phyloP scores from a whole-genome alignment of 2,113 vertebrate species.

The Lepidiolamprologus cunningtoni region DNA sequence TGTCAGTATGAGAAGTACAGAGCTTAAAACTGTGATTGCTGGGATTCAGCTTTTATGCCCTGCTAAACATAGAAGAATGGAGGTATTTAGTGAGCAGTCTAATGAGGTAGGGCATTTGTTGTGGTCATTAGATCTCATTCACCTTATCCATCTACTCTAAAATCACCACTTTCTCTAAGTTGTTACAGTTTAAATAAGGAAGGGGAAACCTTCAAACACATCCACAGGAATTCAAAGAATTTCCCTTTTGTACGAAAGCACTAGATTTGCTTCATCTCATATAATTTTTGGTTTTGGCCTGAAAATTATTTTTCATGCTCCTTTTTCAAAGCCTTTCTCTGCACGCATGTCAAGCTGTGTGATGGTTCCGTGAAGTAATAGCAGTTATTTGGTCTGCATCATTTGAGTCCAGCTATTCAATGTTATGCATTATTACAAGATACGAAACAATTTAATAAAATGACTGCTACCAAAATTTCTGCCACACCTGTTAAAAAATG shows the following conservation, averaged over 20 bases:
- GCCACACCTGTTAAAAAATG: neutral
- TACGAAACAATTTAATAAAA: slow-evolving; percentile 5
- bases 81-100: slow-evolving; percentile 16
- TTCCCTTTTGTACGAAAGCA: slow-evolving; percentile 69
- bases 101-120: slow-evolving; percentile 45
- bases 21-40: neutral
- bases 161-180: slow-evolving; percentile 72
- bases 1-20: neutral
- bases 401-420: slow-evolving; percentile 50
- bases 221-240: slow-evolving; percentile 81
- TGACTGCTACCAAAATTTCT: slow-evolving; percentile 1
- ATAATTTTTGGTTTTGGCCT: slow-evolving; percentile 82
- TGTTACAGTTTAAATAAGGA: slow-evolving; percentile 71
- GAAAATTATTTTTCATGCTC: slow-evolving; percentile 73
- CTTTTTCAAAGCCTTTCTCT: slow-evolving; percentile 62
- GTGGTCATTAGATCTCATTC: slow-evolving; percentile 57
- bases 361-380: slow-evolving; percentile 54
- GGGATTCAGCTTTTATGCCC: neutral
- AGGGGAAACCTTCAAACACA: slow-evolving; percentile 71
- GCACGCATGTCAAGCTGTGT: slow-evolving; percentile 44
- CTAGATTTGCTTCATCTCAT: slow-evolving; percentile 81
- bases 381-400: slow-evolving; percentile 58
- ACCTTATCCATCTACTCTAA: slow-evolving; percentile 66
- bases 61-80: slow-evolving; percentile 17
- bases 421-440: slow-evolving; percentile 41